A percentile compares a stretch with the other conserved stretches of the same genome.
Evolutionary conservation across 30 jellyfish, hydroid and myxozoan species (phyloP).

Genomic region (Chironex yamaguchii): DNA sequence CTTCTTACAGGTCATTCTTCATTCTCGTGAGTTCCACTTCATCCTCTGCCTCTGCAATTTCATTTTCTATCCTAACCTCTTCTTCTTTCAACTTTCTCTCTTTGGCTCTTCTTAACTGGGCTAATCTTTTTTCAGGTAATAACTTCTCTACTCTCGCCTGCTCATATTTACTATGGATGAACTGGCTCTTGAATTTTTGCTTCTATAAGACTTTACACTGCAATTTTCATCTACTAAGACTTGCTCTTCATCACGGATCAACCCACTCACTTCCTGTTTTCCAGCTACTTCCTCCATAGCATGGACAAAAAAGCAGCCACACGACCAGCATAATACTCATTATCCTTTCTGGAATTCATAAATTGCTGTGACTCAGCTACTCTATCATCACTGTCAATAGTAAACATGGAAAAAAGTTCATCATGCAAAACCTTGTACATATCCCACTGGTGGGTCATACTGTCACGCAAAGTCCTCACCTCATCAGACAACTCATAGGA

Average conservation of each 20-base stretch:
- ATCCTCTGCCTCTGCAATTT: neutral
- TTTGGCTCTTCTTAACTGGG: neutral
- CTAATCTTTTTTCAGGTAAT: neutral
- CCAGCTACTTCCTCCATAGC: neutral
- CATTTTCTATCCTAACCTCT: neutral
- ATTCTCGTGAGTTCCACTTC: neutral
- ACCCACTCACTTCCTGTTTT: neutral
- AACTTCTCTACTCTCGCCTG: neutral
- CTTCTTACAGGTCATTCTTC: neutral
- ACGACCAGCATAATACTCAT: neutral
- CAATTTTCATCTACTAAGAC: neutral
- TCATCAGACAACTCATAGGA: neutral
- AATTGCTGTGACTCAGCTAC: neutral
- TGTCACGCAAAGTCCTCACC: neutral
- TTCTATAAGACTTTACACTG: neutral
- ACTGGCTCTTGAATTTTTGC: too few relatives aligned
- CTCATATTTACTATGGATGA: neutral
- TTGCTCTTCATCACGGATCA: neutral
- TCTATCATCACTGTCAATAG: neutral
- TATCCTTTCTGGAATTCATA: neutral
- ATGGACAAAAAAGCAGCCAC: neutral
- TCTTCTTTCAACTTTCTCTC: neutral
- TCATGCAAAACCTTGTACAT: neutral
- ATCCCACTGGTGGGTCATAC: neutral
- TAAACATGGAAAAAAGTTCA: neutral